Evolutionary conservation across 92 coral and sea anemone genomes (phyloP).

Genomic region (Bergia puertoricense): DNA sequence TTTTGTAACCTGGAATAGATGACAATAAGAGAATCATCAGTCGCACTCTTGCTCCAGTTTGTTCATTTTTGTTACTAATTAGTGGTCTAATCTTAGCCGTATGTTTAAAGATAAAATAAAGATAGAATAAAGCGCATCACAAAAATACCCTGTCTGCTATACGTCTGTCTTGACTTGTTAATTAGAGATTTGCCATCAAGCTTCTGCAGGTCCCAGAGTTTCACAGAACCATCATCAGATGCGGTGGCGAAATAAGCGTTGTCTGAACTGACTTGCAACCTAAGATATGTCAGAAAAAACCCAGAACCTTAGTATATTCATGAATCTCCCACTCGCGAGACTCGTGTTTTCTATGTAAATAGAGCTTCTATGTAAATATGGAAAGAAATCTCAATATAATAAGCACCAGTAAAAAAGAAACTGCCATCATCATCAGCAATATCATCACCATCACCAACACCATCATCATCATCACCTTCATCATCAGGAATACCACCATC

Average conservation of each 20-base stretch:
- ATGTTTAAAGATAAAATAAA: too few species aligned
- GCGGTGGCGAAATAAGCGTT: slow-evolving; percentile 84
- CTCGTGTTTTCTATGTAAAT: not conserved
- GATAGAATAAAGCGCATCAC: too few species aligned
- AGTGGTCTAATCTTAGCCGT: not conserved
- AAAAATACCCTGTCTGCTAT: slow-evolving; percentile 70
- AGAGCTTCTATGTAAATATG: too few species aligned
- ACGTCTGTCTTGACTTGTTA: slow-evolving; percentile 88
- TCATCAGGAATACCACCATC: too few species aligned
- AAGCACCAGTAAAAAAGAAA: too few species aligned
- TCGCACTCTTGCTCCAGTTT: too few species aligned
- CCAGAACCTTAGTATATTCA: not conserved
- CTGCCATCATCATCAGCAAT: too few species aligned
- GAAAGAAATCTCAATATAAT: too few species aligned
- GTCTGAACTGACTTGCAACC: slow-evolving; percentile 89
- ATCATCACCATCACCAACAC: too few species aligned
- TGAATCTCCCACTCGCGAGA: too few species aligned
- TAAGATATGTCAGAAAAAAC: slow-evolving; percentile 4
- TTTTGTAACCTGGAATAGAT: slow-evolving; percentile 66
- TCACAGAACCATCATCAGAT: slow-evolving; percentile 96
- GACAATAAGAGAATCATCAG: too few species aligned
- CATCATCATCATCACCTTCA: too few species aligned
- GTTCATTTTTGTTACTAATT: not conserved
- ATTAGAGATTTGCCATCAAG: slow-evolving; percentile 91
- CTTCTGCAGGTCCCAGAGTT: slow-evolving; percentile 93